Evolutionary conservation across 2,797 vertebrate genomes (phyloP).

Genomic region (Danio choprae): DNA sequence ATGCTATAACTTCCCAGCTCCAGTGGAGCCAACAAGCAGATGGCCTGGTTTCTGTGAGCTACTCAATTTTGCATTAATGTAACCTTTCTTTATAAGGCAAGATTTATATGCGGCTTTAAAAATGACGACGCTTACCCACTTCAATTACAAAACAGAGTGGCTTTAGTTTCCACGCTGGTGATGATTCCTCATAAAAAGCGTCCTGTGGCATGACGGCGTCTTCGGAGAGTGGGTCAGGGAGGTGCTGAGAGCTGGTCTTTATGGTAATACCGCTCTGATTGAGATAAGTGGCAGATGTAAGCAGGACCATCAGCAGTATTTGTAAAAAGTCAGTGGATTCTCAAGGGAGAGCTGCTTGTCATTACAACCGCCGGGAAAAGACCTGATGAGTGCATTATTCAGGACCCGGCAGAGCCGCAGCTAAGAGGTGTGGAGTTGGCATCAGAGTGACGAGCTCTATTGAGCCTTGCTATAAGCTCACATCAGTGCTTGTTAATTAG

Average conservation of each 20-base stretch:
- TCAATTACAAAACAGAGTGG: constrained; percentile 18
- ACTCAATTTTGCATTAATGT: constrained; percentile 40
- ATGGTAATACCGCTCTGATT: constrained; percentile 66
- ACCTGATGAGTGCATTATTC: constrained; percentile 89
- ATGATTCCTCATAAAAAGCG: background rate
- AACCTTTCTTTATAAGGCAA: constrained; percentile 26
- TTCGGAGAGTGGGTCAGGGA: constrained; percentile 61
- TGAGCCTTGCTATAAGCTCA: constrained; percentile 37
- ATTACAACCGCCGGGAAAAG: constrained; percentile 82
- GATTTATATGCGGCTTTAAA: constrained; percentile 16
- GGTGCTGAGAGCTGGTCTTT: constrained; percentile 63
- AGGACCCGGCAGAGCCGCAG: constrained; percentile 71
- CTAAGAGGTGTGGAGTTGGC: constrained; percentile 47
- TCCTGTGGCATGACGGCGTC: constrained; percentile 4
- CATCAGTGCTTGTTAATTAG: constrained; percentile 48
- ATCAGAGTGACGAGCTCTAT: constrained; percentile 33
- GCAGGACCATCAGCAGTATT: constrained; percentile 82
- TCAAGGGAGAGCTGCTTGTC: constrained; percentile 77
- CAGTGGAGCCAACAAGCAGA: constrained; percentile 17
- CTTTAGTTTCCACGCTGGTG: background rate
- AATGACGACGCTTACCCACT: background rate
- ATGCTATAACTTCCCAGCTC: constrained; percentile 39
- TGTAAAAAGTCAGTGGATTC: constrained; percentile 80
- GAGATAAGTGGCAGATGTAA: constrained; percentile 60
- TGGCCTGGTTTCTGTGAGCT: constrained; percentile 35